Percentiles rank a stretch among this genome's conserved stretches.
Conservation (phyloP, 92 coral and sea anemone species). For the Parazoanthus atlanticus region DNA sequence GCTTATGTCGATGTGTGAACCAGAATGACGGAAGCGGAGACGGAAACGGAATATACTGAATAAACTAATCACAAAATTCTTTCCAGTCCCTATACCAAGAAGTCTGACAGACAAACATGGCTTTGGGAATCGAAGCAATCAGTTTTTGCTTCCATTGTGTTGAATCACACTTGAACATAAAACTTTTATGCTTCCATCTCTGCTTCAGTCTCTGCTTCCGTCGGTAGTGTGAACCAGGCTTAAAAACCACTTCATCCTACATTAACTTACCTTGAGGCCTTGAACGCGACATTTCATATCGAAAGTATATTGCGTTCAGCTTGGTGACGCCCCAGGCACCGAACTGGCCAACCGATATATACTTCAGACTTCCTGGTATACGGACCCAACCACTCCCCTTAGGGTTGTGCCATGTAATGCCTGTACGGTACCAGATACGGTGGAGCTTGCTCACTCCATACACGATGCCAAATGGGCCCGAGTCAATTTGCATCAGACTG, state of each 20-base stretch:
- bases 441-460: background rate
- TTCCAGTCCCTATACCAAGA: too few species aligned
- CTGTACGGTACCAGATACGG: background rate
- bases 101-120: too few species aligned
- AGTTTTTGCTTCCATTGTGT: too few species aligned
- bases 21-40: too few species aligned
- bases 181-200: too few species aligned
- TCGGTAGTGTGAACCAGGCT: too few species aligned
- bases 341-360: background rate
- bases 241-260: background rate
- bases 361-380: background rate
- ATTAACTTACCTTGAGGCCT: background rate
- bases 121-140: too few species aligned
- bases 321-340: background rate
- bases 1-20: too few species aligned
- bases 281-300: background rate
- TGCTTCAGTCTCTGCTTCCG: too few species aligned
- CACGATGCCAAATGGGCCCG: background rate
- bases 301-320: background rate
- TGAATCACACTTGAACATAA: too few species aligned
- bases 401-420: background rate
- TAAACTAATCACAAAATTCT: too few species aligned
- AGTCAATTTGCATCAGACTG: constrained; percentile 20
- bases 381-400: background rate
- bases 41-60: too few species aligned